A percentile compares a stretch with the other conserved stretches of the same genome.
Conservation (phyloP, 92 coral and sea anemone genomes). For the Bergia sp. region DNA sequence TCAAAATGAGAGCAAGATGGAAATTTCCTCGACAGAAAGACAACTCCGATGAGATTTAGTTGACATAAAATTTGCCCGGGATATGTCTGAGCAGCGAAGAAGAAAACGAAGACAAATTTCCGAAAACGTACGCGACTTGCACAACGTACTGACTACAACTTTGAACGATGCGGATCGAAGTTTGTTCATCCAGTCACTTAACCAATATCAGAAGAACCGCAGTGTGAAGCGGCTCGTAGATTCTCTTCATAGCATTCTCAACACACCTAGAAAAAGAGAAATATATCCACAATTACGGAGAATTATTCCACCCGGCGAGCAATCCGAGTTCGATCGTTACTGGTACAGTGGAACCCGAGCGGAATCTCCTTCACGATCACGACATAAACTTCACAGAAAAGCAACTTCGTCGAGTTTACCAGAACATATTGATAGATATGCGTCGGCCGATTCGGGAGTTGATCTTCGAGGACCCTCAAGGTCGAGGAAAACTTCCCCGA, state of each 20-base stretch:
- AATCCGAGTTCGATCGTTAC: constrained; percentile 65
- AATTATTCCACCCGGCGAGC: constrained; percentile 76
- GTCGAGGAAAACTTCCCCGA: constrained; percentile 47
- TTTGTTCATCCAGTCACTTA: constrained; percentile 78
- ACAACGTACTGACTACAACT: constrained; percentile 57
- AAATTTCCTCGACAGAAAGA: not conserved
- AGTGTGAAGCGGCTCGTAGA: constrained; percentile 73
- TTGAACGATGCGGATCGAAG: constrained; percentile 82
- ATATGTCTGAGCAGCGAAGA: constrained; percentile 27
- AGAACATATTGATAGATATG: constrained; percentile 61
- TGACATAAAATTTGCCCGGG: not conserved
- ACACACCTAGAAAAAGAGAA: constrained; percentile 83
- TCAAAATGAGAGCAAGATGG: constrained; percentile 6
- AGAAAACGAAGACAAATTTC: constrained; percentile 68
- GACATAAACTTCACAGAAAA: constrained; percentile 56
- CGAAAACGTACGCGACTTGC: constrained; percentile 79
- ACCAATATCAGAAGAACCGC: constrained; percentile 81
- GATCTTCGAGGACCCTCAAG: constrained; percentile 58
- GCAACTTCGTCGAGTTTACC: constrained; percentile 70
- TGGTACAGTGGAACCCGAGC: constrained; percentile 63
- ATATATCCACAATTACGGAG: constrained; percentile 83
- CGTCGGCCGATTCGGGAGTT: constrained; percentile 75
- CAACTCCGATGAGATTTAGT: not conserved
- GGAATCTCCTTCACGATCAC: constrained; percentile 60
- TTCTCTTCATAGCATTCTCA: constrained; percentile 71